Conservation (phyloP, 1,140 invertebrate genomes). For the Drosophila neocordata region DNA sequence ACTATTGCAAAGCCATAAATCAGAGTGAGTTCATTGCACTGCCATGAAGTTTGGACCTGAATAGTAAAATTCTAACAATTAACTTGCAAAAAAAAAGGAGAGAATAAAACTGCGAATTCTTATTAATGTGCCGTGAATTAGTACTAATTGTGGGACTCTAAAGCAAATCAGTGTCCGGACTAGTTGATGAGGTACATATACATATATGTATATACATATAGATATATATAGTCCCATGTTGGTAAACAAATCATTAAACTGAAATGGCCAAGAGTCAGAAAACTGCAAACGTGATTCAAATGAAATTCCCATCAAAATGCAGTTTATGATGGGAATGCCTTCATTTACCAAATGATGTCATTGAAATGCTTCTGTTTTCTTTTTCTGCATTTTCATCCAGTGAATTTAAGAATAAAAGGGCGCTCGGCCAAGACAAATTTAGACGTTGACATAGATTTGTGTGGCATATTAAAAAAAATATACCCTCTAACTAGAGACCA, state of each 20-base stretch:
- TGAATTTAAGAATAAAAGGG: conserved; percentile 60
- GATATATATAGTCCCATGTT: neutral
- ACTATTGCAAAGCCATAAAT: conserved; percentile 58
- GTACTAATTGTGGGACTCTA: conserved; percentile 37
- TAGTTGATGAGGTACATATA: neutral
- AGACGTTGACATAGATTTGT: conserved; percentile 67
- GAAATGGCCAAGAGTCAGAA: conserved; percentile 27
- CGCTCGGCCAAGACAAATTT: conserved; percentile 68
- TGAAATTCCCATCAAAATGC: conserved; percentile 18
- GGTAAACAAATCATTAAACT: conserved; percentile 29
- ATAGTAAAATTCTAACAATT: conserved; percentile 70
- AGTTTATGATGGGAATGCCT: neutral
- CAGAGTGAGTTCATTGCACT: conserved; percentile 44
- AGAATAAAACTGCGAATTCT: conserved; percentile 14
- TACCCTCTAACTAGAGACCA: conserved; percentile 37
- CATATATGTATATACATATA: too few relatives aligned
- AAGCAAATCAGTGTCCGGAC: neutral
- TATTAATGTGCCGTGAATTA: conserved; percentile 61
- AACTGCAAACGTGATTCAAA: conserved; percentile 5
- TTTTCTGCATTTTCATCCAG: conserved; percentile 50
- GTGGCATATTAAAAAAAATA: conserved; percentile 23
- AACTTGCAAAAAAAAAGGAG: conserved; percentile 27
- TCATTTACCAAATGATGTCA: conserved; percentile 51
- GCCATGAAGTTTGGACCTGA: conserved; percentile 2
- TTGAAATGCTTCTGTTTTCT: conserved; percentile 43